Conservation (phyloP, 2,888 invertebrate species). For the Microchrysa polita region DNA sequence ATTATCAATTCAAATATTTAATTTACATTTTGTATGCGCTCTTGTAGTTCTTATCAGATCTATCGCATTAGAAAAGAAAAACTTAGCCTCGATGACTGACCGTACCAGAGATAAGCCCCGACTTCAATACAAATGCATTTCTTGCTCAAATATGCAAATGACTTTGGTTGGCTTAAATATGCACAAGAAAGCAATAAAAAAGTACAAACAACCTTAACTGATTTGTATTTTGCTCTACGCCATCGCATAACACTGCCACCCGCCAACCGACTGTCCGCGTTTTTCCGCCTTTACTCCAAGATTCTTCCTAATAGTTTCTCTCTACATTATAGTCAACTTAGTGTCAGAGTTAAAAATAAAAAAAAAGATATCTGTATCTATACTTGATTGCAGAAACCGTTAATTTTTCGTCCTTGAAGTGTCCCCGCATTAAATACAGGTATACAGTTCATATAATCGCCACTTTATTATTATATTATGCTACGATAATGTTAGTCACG, state of each 20-base stretch:
- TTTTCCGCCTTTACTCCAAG: no score
- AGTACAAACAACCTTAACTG: not conserved
- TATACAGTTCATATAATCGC: conserved; percentile 20
- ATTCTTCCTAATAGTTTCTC: conserved; percentile 18
- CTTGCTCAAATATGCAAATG: not conserved
- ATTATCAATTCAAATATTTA: no score
- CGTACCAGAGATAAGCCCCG: not conserved
- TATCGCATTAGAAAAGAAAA: not conserved
- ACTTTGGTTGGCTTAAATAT: not conserved
- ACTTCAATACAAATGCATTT: not conserved
- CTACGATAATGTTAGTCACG: conserved; percentile 35
- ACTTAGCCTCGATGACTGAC: not conserved
- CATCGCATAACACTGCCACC: no score
- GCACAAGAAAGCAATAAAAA: not conserved
- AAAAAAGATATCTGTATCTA: conserved; percentile 27
- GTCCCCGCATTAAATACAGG: conserved; percentile 42
- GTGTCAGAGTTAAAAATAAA: conserved; percentile 12
- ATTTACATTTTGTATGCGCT: no score
- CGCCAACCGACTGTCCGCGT: not conserved
- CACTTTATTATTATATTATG: conserved; percentile 19
- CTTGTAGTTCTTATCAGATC: not conserved
- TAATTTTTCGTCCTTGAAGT: conserved; percentile 48
- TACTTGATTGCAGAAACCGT: conserved; percentile 46
- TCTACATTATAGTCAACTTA: conserved; percentile 6
- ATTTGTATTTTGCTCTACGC: no score